Percentiles rank a stretch among this genome's conserved stretches.
Evolutionary conservation across 1,140 invertebrate species (phyloP).

Genomic region (Cydia strobilella): DNA sequence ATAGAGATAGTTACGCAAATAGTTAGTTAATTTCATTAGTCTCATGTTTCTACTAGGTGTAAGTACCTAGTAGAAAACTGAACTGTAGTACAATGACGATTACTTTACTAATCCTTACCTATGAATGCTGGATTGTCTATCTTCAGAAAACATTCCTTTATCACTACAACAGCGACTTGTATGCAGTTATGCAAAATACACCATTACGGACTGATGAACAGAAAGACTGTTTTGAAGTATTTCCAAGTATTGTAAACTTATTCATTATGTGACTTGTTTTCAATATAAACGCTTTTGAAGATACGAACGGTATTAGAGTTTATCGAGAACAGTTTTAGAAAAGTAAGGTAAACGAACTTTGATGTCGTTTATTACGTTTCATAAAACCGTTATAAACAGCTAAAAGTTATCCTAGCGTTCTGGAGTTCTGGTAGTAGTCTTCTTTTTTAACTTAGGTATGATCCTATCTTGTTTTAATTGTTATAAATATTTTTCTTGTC

Average conservation of each 20-base stretch:
- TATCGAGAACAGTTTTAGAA: neutral
- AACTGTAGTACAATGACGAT: too few species aligned
- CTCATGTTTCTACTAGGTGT: too few species aligned
- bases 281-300: neutral
- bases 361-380: too few species aligned
- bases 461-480: too few species aligned
- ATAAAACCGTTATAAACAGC: too few species aligned
- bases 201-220: neutral
- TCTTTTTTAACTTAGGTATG: too few species aligned
- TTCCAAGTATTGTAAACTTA: conserved; percentile 9
- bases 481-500: too few species aligned
- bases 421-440: too few species aligned
- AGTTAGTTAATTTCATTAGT: too few species aligned
- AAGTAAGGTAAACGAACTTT: neutral
- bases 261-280: neutral
- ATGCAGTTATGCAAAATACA: neutral
- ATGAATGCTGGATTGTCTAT: neutral
- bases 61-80: too few species aligned
- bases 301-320: neutral
- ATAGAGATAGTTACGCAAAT: too few species aligned
- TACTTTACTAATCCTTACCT: too few species aligned
- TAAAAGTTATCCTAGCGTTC: neutral
- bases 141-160: neutral
- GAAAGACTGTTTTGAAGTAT: neutral
- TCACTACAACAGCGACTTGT: neutral